phyloP scores from a whole-genome alignment of 1,140 invertebrate species.

The Cydia amplana region DNA sequence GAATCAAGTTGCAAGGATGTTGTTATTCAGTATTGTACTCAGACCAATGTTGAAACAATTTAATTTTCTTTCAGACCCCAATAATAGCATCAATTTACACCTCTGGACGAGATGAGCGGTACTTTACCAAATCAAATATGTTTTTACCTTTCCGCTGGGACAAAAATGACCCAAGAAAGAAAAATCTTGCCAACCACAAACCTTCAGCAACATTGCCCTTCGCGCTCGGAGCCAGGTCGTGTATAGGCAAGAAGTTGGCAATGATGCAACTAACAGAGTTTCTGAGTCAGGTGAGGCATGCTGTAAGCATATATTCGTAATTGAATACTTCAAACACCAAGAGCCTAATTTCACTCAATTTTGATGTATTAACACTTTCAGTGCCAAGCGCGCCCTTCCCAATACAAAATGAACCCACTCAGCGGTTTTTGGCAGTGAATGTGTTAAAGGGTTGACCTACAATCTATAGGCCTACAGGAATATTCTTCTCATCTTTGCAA shows the following conservation, averaged over 20 bases:
- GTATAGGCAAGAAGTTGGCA: conserved; percentile 90
- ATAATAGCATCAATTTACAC: conserved; percentile 91
- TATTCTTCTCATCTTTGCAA: no score
- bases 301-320: conserved; percentile 7
- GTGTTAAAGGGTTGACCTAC: no score
- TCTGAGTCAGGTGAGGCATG: conserved; percentile 80
- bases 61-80: conserved; percentile 82
- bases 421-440: no score
- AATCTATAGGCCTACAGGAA: no score
- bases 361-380: no score
- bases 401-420: no score
- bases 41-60: no score
- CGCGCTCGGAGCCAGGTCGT: conserved; percentile 89
- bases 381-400: no score
- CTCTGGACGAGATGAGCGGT: conserved; percentile 84
- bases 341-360: no score
- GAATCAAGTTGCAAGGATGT: neutral
- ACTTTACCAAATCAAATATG: conserved; percentile 85
- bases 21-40: neutral
- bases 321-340: neutral
- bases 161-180: conserved; percentile 64
- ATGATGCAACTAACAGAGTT: conserved; percentile 86
- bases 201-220: conserved; percentile 90
- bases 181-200: conserved; percentile 70
- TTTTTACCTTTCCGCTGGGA: conserved; percentile 91